A percentile compares a stretch with the other conserved stretches of the same genome.
Evolutionary conservation across 2,113 vertebrate genomes (phyloP).

Genomic region (Danionella cerebrum): DNA sequence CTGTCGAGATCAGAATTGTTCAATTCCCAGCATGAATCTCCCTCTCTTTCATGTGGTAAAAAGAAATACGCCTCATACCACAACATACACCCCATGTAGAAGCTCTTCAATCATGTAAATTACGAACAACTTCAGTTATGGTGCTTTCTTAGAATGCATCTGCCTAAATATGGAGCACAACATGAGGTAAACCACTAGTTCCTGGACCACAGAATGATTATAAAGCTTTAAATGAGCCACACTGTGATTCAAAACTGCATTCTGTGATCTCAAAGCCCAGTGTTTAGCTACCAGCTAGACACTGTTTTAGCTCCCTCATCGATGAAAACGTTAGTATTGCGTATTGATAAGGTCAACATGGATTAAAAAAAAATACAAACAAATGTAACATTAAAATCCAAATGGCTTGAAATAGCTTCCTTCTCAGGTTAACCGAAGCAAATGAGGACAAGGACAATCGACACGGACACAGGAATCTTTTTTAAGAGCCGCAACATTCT

Average conservation of each 20-base stretch:
- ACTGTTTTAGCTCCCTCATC: neutral
- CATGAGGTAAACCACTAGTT: neutral
- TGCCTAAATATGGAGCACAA: neutral
- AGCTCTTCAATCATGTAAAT: neutral
- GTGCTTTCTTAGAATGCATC: neutral
- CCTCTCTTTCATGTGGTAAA: no score
- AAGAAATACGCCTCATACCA: no score
- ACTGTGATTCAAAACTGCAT: neutral
- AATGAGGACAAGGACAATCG: neutral
- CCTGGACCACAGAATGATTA: neutral
- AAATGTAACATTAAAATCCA: neutral
- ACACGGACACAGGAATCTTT: no score
- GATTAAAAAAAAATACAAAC: no score
- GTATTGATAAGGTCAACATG: no score
- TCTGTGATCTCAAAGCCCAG: neutral
- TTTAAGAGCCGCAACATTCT: no score
- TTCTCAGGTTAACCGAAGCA: conserved; percentile 22
- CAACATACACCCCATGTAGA: no score
- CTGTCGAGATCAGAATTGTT: no score
- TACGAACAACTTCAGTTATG: neutral
- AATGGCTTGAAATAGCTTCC: conserved; percentile 5
- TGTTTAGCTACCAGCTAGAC: neutral
- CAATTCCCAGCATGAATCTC: no score
- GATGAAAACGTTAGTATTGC: neutral
- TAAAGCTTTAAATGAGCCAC: neutral